Conservation (phyloP, 1,140 invertebrate species). For the Brachionus rotundiformis region DNA sequence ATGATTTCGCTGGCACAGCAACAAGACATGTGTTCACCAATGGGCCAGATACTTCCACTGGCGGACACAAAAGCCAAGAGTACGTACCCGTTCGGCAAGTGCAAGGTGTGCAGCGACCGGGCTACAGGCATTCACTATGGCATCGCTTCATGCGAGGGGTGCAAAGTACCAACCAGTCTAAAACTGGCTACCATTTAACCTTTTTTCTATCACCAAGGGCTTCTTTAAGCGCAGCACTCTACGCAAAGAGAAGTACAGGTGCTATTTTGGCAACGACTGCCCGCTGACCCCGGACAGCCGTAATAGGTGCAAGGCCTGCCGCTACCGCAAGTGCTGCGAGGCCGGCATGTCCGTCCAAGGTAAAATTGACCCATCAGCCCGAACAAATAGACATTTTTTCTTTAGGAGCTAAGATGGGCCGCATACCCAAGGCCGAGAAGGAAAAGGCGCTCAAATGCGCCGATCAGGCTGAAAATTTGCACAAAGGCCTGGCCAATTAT, state of each 20-base stretch:
- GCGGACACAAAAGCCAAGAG: neutral
- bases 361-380: too few species aligned
- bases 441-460: neutral
- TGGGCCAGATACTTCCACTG: neutral
- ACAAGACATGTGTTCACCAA: neutral
- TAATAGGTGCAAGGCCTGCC: conserved; percentile 62
- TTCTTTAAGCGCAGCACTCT: conserved; percentile 49
- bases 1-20: neutral
- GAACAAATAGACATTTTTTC: too few species aligned
- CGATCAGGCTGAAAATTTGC: neutral
- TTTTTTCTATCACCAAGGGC: conserved; percentile 14
- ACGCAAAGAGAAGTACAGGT: conserved; percentile 53
- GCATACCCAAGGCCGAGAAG: conserved; percentile 58
- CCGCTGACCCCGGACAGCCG: conserved; percentile 58
- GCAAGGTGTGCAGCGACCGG: conserved; percentile 66
- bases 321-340: conserved; percentile 59
- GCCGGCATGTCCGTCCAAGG: conserved; percentile 62
- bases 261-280: conserved; percentile 61
- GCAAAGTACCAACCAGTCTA: conserved; percentile 59
- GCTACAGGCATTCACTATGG: conserved; percentile 67
- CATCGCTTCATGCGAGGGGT: conserved; percentile 66
- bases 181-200: neutral
- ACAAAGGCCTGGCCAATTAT: neutral
- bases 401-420: conserved; percentile 57
- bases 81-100: conserved; percentile 54